Conservation (phyloP, 1,140 invertebrate species). For the Bilobella aurantiaca region DNA sequence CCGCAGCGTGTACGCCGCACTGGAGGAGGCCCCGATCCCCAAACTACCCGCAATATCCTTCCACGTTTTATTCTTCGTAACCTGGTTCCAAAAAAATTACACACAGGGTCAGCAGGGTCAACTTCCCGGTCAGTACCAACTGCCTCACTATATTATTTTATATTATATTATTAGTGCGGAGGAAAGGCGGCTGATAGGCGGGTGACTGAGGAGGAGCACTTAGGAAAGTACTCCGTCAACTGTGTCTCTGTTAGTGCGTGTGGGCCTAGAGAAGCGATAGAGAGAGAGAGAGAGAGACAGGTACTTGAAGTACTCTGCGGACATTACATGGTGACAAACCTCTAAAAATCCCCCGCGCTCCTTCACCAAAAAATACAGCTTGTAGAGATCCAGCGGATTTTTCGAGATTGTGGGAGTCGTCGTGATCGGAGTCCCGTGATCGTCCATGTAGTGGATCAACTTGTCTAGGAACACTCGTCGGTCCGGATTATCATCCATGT, state of each 20-base stretch:
- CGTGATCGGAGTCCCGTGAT: slow-evolving; percentile 78
- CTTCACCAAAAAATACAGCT: slow-evolving; percentile 86
- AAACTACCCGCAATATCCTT: slow-evolving; percentile 79
- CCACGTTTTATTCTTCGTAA: slow-evolving; percentile 96
- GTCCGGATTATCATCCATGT: slow-evolving; percentile 92
- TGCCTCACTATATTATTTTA: too few relatives aligned
- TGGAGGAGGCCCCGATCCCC: slow-evolving; percentile 89
- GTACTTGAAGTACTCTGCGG: not conserved
- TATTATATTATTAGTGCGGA: too few relatives aligned
- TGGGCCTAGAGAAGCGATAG: not conserved
- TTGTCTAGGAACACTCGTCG: slow-evolving; percentile 61
- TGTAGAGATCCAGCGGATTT: slow-evolving; percentile 93
- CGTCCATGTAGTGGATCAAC: slow-evolving; percentile 85
- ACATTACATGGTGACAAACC: too few relatives aligned
- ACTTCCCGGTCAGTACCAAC: too few relatives aligned
- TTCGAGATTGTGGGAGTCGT: slow-evolving; percentile 95
- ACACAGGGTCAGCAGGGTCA: not conserved
- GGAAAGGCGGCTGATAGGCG: too few relatives aligned
- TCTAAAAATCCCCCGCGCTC: slow-evolving; percentile 94
- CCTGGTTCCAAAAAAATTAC: slow-evolving; percentile 53
- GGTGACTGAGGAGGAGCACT: too few relatives aligned
- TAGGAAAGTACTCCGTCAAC: too few relatives aligned
- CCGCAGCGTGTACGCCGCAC: slow-evolving; percentile 87
- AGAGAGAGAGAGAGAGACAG: slow-evolving; percentile 9
- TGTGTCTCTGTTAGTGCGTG: too few relatives aligned